phyloP scores from a whole-genome alignment of 2,797 vertebrate genomes.

The Lithobates sylvaticus region DNA sequence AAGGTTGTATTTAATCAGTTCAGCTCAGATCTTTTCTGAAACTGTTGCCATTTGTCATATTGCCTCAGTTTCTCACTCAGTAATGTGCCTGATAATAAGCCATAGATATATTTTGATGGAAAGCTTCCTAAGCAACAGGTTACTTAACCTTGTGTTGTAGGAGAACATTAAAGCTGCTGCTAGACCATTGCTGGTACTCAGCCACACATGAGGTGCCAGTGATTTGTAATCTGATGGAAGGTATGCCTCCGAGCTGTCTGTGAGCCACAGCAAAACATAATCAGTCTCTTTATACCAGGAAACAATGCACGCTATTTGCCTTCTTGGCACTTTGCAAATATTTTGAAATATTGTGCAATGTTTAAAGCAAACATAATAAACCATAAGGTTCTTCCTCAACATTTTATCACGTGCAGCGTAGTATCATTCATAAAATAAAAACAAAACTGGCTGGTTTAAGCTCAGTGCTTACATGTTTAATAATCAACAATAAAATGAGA shows the following conservation, averaged over 20 bases:
- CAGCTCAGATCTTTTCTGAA: too few species aligned
- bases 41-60: too few species aligned
- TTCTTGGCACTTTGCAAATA: conserved; percentile 35
- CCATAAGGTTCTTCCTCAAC: conserved; percentile 4
- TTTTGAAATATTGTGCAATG: conserved; percentile 44
- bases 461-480: not conserved
- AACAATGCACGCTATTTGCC: conserved; percentile 56
- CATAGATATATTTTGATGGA: not conserved
- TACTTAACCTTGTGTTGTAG: not conserved
- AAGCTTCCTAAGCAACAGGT: not conserved
- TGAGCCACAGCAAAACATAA: conserved; percentile 26
- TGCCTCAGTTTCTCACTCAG: too few species aligned
- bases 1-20: too few species aligned
- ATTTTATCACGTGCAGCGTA: not conserved
- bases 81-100: not conserved
- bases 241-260: conserved; percentile 13
- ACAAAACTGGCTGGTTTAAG: not conserved
- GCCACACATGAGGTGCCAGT: not conserved
- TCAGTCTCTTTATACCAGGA: conserved; percentile 21
- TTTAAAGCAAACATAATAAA: conserved; percentile 45
- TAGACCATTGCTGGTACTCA: not conserved
- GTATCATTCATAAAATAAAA: not conserved
- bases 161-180: not conserved
- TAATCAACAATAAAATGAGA: not conserved
- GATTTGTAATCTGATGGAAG: conserved; percentile 36